These are phyloP conservation scores for Drosophila melanosoma DNA, from an alignment of 2,888 invertebrate genomes.

Conservation along the genomic window DNA sequence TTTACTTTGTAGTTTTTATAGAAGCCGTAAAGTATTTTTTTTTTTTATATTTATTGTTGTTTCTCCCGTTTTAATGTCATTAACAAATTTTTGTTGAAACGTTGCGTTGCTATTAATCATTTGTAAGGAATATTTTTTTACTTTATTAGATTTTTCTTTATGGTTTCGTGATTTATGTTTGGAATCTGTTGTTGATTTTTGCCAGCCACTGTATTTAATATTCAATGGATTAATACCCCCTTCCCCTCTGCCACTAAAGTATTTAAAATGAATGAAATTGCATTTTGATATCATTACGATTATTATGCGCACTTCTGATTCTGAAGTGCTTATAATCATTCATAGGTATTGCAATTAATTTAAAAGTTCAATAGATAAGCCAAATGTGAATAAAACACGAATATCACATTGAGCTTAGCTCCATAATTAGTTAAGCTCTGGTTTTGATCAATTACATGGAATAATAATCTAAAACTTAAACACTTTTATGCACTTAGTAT, in stretches of 20 bases:
- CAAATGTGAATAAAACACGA: background rate
- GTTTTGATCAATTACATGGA: background rate
- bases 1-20: conserved; percentile 49
- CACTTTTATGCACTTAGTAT: conserved; percentile 4
- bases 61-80: conserved; percentile 69
- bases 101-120: conserved; percentile 71
- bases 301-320: conserved; percentile 8
- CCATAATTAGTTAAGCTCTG: conserved; percentile 3
- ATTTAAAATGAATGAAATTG: conserved; percentile 71
- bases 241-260: conserved; percentile 30
- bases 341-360: conserved; percentile 4
- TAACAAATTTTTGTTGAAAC: conserved; percentile 63
- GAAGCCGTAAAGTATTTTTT: conserved; percentile 15
- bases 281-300: conserved; percentile 27
- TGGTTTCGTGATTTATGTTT: conserved; percentile 72
- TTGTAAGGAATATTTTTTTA: conserved; percentile 58
- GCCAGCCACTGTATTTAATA: conserved; percentile 33
- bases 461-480: background rate
- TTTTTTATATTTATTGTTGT: conserved; percentile 7
- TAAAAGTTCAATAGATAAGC: background rate
- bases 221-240: conserved; percentile 41
- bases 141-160: conserved; percentile 65
- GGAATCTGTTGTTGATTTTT: conserved; percentile 47
- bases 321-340: conserved; percentile 32
- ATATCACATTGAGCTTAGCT: background rate